phyloP scores from a whole-genome alignment of 2,888 invertebrate species.

The Physocephala rufipes region DNA sequence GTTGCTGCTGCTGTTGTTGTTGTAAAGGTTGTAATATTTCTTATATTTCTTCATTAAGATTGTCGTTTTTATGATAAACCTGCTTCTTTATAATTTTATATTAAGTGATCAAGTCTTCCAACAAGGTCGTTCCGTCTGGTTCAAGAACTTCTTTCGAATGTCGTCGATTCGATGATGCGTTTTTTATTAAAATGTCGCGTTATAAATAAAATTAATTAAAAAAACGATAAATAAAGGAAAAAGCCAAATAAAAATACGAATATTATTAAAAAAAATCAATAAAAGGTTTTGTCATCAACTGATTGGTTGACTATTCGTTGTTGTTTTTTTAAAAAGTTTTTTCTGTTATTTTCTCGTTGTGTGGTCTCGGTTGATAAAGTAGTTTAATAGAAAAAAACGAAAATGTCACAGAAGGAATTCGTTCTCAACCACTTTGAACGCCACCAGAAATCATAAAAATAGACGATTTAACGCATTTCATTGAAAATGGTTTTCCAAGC shows the following conservation, averaged over 20 bases:
- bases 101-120: constrained; percentile 34
- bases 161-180: not conserved
- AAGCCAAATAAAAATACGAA: not conserved
- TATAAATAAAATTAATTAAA: constrained; percentile 27
- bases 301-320: not conserved
- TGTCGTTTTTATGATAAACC: constrained; percentile 11
- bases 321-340: no score
- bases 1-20: constrained; percentile 5
- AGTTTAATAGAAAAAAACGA: not conserved
- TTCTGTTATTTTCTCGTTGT: no score
- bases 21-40: constrained; percentile 11
- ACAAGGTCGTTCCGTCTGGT: constrained; percentile 23
- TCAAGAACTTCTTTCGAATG: not conserved
- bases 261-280: not conserved
- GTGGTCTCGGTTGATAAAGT: constrained; percentile 11
- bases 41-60: constrained; percentile 1
- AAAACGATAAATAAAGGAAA: not conserved
- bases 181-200: not conserved
- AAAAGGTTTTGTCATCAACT: not conserved
- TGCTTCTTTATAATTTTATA: constrained; percentile 10
- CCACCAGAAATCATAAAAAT: constrained; percentile 3
- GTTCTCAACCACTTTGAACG: not conserved
- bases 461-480: constrained; percentile 21
- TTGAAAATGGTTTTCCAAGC: constrained; percentile 4
- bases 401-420: not conserved